phyloP scores from a whole-genome alignment of 2,797 vertebrate genomes.

The Myiothlypis coronata region DNA sequence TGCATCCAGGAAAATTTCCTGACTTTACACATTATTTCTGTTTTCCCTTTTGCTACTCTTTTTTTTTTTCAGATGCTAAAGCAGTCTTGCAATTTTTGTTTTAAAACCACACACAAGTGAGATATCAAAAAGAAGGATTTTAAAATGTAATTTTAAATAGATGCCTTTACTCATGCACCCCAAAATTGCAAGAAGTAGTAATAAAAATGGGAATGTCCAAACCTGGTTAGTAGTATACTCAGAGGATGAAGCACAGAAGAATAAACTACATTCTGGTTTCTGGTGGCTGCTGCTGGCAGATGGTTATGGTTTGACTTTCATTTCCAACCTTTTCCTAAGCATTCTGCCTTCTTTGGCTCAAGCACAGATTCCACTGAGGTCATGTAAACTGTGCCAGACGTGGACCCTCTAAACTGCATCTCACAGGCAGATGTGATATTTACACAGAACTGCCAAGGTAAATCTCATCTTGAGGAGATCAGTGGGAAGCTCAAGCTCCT shows the following conservation, averaged over 20 bases:
- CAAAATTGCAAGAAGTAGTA: neutral
- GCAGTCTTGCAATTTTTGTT: neutral
- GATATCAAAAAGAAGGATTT: neutral
- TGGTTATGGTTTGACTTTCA: neutral
- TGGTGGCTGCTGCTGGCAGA: neutral
- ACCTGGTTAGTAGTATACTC: neutral
- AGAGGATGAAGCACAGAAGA: neutral
- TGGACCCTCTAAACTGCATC: neutral
- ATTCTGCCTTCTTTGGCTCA: neutral
- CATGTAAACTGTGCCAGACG: neutral
- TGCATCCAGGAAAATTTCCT: neutral
- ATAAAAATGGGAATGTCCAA: neutral
- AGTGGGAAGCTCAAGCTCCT: neutral
- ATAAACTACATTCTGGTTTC: neutral
- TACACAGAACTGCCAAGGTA: neutral
- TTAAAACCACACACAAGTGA: neutral
- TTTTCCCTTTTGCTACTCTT: neutral
- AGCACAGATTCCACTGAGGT: neutral
- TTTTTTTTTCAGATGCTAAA: neutral
- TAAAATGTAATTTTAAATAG: neutral
- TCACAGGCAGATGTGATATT: neutral
- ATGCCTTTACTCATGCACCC: accelerated
- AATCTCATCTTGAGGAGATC: neutral
- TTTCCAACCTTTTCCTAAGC: neutral
- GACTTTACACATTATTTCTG: neutral